Evolutionary conservation across 2,797 vertebrate genomes (phyloP).

Genomic region (Ceyx erithaca): DNA sequence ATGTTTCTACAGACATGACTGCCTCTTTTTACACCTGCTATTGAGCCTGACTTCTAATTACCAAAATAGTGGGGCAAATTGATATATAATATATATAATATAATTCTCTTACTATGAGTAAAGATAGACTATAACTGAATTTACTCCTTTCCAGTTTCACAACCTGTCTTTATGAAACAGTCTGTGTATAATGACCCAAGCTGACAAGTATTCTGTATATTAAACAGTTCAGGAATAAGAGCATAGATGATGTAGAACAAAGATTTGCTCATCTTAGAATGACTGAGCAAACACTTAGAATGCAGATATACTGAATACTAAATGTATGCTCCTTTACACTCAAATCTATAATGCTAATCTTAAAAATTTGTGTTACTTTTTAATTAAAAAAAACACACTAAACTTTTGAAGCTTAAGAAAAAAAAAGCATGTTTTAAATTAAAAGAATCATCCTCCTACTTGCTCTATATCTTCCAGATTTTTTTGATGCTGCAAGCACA

Average conservation of each 20-base stretch:
- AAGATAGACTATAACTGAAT: not conserved
- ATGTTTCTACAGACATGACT: not conserved
- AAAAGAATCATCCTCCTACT: not conserved
- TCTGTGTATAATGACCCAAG: not conserved
- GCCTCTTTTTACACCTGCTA: not conserved
- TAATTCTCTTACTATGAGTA: not conserved
- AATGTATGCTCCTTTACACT: not conserved
- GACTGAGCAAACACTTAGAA: not conserved
- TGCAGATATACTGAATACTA: not conserved
- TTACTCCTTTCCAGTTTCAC: not conserved
- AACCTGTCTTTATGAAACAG: not conserved
- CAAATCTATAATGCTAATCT: not conserved
- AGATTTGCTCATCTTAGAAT: not conserved
- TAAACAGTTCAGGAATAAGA: slow-evolving; percentile 5
- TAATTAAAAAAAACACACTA: not conserved
- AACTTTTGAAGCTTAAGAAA: not conserved
- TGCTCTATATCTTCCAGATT: not conserved
- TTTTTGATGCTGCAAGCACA: not conserved
- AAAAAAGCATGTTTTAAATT: not conserved
- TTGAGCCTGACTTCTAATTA: not conserved
- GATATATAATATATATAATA: too few relatives aligned
- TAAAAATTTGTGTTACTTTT: not conserved
- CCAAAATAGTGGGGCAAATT: not conserved
- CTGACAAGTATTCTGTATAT: not conserved
- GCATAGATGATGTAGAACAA: not conserved